These are phyloP conservation scores for Callinectes sapidus DNA, from an alignment of 2,888 invertebrate genomes.

Conservation along the genomic window DNA sequence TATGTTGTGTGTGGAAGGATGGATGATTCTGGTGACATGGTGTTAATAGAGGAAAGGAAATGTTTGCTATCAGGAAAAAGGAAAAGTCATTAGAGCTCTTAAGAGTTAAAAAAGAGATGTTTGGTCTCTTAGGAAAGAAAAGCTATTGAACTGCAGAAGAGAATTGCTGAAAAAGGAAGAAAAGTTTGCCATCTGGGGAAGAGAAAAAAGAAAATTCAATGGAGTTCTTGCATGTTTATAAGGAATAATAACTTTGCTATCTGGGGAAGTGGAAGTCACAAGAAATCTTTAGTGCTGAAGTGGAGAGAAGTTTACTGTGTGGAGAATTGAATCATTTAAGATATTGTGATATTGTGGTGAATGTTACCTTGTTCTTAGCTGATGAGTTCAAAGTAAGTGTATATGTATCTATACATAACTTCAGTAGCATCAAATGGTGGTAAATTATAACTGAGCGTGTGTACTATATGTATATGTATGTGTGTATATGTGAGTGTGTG, in stretches of 20 bases:
- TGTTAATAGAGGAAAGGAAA: background rate
- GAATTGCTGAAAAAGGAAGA: too few relatives aligned
- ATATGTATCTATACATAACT: background rate
- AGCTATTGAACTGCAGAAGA: too few relatives aligned
- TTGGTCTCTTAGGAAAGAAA: too few relatives aligned
- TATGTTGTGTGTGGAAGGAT: background rate
- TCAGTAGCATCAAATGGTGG: background rate
- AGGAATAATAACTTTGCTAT: background rate
- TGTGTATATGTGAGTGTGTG: constrained; percentile 5
- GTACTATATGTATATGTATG: too few relatives aligned
- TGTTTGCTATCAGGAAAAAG: too few relatives aligned
- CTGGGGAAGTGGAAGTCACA: background rate
- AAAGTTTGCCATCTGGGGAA: too few relatives aligned
- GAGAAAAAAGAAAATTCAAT: too few relatives aligned
- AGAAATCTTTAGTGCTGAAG: background rate
- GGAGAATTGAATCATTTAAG: background rate
- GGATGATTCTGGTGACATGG: background rate
- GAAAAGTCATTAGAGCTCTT: background rate
- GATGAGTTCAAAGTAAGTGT: background rate
- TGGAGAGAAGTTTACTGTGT: too few relatives aligned
- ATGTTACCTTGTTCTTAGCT: background rate
- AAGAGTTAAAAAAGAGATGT: too few relatives aligned
- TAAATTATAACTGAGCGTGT: background rate
- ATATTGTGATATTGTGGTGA: background rate
- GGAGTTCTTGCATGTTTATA: too few relatives aligned